Conservation (phyloP, 2,113 vertebrate species). For the Callospermophilus lateralis region DNA sequence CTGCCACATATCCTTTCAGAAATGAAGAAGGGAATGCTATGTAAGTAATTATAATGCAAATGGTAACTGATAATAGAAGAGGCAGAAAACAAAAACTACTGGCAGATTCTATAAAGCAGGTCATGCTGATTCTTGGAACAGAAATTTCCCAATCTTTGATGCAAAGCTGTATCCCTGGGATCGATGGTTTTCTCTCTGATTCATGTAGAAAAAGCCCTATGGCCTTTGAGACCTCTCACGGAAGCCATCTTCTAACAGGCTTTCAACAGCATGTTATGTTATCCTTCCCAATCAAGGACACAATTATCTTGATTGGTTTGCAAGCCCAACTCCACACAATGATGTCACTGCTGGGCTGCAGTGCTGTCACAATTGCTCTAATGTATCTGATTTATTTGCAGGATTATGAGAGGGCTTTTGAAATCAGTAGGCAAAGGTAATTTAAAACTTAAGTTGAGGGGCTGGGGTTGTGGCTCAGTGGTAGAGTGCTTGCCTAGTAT, state of each 20-base stretch:
- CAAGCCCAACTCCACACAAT: background rate
- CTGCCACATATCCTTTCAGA: conserved; percentile 1
- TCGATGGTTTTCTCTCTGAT: background rate
- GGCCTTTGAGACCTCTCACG: background rate
- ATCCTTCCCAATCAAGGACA: background rate
- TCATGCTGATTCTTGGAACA: background rate
- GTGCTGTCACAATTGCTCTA: background rate
- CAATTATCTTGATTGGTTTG: background rate
- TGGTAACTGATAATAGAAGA: background rate
- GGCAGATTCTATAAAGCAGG: background rate
- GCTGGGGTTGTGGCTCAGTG: too few species aligned
- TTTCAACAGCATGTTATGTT: background rate
- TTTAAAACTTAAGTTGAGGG: background rate
- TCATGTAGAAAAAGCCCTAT: background rate
- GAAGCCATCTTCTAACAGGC: background rate
- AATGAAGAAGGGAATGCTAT: background rate
- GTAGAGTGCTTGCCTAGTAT: too few species aligned
- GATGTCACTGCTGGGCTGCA: background rate
- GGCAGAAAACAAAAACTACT: background rate
- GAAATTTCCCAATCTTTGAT: background rate
- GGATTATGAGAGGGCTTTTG: background rate
- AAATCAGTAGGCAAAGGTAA: conserved; percentile 61
- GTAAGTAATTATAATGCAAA: conserved; percentile 32
- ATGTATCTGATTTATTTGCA: conserved; percentile 55
- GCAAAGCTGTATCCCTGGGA: background rate